A percentile compares a stretch with the other conserved stretches of the same genome.
Evolutionary conservation across 1,140 invertebrate genomes (phyloP).

Genomic region (Brachionus paranguensis): DNA sequence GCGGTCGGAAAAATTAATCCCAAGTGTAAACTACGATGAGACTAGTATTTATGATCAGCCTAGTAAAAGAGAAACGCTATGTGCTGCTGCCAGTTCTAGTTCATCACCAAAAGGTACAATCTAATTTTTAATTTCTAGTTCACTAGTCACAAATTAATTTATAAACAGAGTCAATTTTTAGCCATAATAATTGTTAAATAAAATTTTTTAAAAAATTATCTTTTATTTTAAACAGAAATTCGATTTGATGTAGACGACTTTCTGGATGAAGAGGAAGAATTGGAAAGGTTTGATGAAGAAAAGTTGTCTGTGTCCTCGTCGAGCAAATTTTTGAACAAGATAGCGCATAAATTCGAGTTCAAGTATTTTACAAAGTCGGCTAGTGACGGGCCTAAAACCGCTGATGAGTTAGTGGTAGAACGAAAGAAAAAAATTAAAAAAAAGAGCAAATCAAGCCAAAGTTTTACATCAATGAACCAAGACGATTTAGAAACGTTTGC

Average conservation of each 20-base stretch:
- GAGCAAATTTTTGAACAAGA: slow-evolving; percentile 7
- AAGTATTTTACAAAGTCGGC: slow-evolving; percentile 12
- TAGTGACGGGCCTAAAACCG: not conserved
- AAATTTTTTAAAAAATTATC: not conserved
- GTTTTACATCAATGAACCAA: not conserved
- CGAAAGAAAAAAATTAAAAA: slow-evolving; percentile 21
- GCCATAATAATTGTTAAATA: not conserved
- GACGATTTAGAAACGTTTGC: slow-evolving; percentile 20
- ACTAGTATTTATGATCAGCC: not conserved
- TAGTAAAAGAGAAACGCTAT: not conserved
- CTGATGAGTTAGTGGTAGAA: not conserved
- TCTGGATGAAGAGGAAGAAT: not conserved
- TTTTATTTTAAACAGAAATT: not conserved
- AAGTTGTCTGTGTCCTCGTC: slow-evolving; percentile 1
- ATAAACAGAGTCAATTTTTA: not conserved
- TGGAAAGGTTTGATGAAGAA: not conserved
- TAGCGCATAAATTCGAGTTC: slow-evolving; percentile 11
- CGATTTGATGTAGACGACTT: not conserved
- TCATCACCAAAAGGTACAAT: not conserved
- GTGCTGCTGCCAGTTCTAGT: not conserved
- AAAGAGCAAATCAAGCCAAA: not conserved
- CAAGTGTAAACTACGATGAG: not conserved
- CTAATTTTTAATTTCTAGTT: not conserved
- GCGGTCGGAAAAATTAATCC: not conserved
- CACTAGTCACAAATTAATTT: not conserved